phyloP scores from a whole-genome alignment of 1,140 invertebrate species.

The Hydropsyche tenuis region DNA sequence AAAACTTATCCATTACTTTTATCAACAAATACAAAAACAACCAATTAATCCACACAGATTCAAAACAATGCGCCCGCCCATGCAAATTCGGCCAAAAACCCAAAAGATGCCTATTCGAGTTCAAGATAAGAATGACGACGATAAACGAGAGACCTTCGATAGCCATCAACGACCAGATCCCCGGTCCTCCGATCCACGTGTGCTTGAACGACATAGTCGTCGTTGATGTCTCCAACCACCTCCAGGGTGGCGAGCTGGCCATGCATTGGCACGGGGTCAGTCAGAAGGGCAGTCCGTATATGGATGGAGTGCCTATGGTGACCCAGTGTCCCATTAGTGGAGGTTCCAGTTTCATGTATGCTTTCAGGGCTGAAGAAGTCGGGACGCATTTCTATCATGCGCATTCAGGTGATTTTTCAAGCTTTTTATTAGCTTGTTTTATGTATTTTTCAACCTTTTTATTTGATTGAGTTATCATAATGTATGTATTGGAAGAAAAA shows the following conservation, averaged over 20 bases:
- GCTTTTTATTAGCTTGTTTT: too few species aligned
- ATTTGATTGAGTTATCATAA: background rate
- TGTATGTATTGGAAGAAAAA: background rate
- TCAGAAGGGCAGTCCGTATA: constrained; percentile 74
- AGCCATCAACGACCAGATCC: constrained; percentile 78
- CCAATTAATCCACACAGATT: constrained; percentile 50
- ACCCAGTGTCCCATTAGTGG: constrained; percentile 80
- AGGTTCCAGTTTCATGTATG: constrained; percentile 77
- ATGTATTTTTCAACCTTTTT: background rate
- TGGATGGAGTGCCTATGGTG: constrained; percentile 81
- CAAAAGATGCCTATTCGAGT: constrained; percentile 55
- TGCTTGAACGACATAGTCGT: constrained; percentile 84
- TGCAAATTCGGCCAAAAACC: constrained; percentile 62
- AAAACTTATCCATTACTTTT: too few species aligned
- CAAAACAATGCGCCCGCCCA: constrained; percentile 57
- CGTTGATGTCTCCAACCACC: constrained; percentile 77
- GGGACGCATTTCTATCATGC: constrained; percentile 78
- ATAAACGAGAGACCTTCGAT: constrained; percentile 56
- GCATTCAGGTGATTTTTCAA: constrained; percentile 64
- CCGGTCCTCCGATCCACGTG: constrained; percentile 79
- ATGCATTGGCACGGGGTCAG: constrained; percentile 82
- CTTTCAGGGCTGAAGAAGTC: constrained; percentile 69
- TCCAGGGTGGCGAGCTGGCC: constrained; percentile 70
- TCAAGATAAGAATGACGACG: constrained; percentile 54
- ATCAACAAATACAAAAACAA: too few species aligned